Base-by-base conservation (phyloP, 2,113 vertebrate species). In the Scalopus aquaticus region DNA sequence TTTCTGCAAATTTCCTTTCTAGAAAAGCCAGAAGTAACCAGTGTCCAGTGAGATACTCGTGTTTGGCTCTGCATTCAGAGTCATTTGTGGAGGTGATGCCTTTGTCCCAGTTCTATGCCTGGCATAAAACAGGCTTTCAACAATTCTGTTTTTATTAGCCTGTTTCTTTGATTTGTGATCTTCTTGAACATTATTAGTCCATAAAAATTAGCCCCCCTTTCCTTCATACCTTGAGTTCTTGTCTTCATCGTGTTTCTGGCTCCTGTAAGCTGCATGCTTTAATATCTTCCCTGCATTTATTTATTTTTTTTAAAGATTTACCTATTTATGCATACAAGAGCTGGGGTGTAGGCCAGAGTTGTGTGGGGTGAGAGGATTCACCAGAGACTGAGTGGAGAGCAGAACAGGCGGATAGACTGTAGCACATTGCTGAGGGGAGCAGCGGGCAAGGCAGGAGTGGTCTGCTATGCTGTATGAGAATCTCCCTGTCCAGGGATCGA, bases 41-140 rank as follows among this genome's bases (percentile, higher is more conserved):
- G 10, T 42, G 24, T 20, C 67, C n/a, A 26, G 10, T 11, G 4
- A 15, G 0, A 2, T 4, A 6, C 37, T 60, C 1, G 7, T n/a
- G 26, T 46, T 76, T 22, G 5, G 9, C 6, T 26, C 0, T 2
- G 1, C 0, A 35, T 80, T 87, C 46, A 35, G 6, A n/a, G 7
- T 35, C 46, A 54, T 42, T 80, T 60, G 20, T 30, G 9, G 24
- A 81, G 11, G 11, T 94, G 26, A 8, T 22, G 65, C 13, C 11
- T 32, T 30, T 24, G 30, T 42, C 39, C 16, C 44, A 58, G 30
- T 9, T 94, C 35, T 62, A 26, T n/a, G 39, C n/a, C 42, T 86
- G 49, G 5, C 12, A 37, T 39, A 82, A 0, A 39, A 22, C 24
- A 84, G 26, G 10, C 28, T 32, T 44, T 92, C 70, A 69, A 46